Evolutionary conservation across 2,797 vertebrate genomes (phyloP).

Genomic region (Microctenopoma stevenorrisi): DNA sequence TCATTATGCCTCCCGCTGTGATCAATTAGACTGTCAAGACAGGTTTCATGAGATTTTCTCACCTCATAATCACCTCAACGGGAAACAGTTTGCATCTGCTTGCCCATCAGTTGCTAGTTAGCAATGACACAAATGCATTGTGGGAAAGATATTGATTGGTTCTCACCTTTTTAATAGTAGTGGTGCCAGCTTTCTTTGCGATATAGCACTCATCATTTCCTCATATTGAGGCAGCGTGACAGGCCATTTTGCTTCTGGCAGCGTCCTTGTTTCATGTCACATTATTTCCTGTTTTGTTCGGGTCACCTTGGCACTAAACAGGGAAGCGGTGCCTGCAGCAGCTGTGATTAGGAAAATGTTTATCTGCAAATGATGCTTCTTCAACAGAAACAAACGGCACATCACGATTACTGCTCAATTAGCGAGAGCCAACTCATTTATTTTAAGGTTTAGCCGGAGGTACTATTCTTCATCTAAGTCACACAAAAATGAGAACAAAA

Average conservation of each 20-base stretch:
- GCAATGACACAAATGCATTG: slow-evolving; percentile 59
- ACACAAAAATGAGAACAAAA: slow-evolving; percentile 47
- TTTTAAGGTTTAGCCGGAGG: slow-evolving; percentile 70
- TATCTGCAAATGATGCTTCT: slow-evolving; percentile 81
- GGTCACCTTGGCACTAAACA: slow-evolving; percentile 83
- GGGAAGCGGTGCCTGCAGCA: slow-evolving; percentile 76
- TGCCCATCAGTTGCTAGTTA: slow-evolving; percentile 62
- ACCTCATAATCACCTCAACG: slow-evolving; percentile 68
- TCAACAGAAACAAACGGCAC: slow-evolving; percentile 74
- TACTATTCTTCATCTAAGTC: slow-evolving; percentile 56
- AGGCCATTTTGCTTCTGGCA: slow-evolving; percentile 79
- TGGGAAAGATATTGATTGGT: slow-evolving; percentile 68
- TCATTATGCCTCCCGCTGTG: slow-evolving; percentile 78
- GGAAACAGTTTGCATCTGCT: slow-evolving; percentile 64
- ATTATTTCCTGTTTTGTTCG: slow-evolving; percentile 76
- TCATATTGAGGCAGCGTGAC: slow-evolving; percentile 71
- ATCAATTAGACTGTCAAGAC: slow-evolving; percentile 82
- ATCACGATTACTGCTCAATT: slow-evolving; percentile 74
- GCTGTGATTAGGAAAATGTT: slow-evolving; percentile 83
- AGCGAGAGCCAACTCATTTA: slow-evolving; percentile 84
- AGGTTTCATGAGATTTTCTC: slow-evolving; percentile 78
- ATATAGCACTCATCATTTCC: slow-evolving; percentile 77
- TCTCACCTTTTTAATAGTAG: slow-evolving; percentile 65
- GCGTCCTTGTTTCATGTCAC: slow-evolving; percentile 80
- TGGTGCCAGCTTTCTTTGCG: slow-evolving; percentile 73